phyloP scores from a whole-genome alignment of 2,888 invertebrate species.

The Hymenopus coronatus region DNA sequence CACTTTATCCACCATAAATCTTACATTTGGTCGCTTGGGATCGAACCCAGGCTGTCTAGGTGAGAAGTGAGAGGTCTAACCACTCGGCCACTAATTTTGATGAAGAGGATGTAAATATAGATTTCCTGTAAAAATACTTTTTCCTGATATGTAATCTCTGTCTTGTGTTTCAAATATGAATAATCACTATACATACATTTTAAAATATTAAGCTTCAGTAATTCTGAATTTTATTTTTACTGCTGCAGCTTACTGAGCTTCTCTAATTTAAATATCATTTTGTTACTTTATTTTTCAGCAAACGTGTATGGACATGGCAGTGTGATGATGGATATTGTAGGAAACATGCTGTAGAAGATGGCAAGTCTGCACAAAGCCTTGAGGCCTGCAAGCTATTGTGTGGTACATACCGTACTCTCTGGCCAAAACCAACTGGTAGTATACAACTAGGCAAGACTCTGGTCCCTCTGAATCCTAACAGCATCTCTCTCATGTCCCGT shows the following conservation, averaged over 20 bases:
- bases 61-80: too few relatives aligned
- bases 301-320: conserved; percentile 28
- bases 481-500: conserved; percentile 50
- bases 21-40: too few relatives aligned
- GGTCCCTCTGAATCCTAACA: conserved; percentile 52
- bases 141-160: too few relatives aligned
- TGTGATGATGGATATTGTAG: conserved; percentile 26
- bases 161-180: too few relatives aligned
- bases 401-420: conserved; percentile 46
- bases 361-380: conserved; percentile 8
- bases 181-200: too few relatives aligned
- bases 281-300: neutral
- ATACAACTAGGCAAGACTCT: conserved; percentile 39
- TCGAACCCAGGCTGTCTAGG: too few relatives aligned
- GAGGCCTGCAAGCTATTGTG: conserved; percentile 33
- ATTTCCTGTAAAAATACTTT: too few relatives aligned
- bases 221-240: too few relatives aligned
- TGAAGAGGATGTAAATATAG: too few relatives aligned
- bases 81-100: too few relatives aligned
- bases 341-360: conserved; percentile 20
- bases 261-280: neutral
- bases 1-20: too few relatives aligned
- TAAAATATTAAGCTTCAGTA: too few relatives aligned
- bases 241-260: neutral
- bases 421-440: conserved; percentile 66